Base-by-base conservation (phyloP, 2,888 invertebrate genomes). In the Myathropa florea region DNA sequence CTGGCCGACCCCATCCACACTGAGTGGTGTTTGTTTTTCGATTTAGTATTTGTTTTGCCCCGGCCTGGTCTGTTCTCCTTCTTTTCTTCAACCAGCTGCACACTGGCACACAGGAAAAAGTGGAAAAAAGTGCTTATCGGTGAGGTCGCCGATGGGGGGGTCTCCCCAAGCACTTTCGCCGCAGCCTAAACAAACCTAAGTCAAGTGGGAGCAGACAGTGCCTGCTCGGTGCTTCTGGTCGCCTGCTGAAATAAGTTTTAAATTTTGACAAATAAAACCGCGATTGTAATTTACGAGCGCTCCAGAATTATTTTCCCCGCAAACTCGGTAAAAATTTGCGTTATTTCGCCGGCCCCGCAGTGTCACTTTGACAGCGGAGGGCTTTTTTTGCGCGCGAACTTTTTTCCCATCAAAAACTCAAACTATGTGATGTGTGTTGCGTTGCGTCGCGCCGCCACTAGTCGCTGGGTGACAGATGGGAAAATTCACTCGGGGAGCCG, bases 241-340 rank as follows among this genome's bases (percentile, higher is more conserved):
- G 90, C 92, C 92, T 91, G 91, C 89, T 92, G 89, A 91, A 92
- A 92, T 92, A 91, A 92, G 92, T 92, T 92, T 92, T 90, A 92
- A 92, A 91, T 92, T 92, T 92, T 92, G 92, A 92, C 92, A 92
- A 92, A 92, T 90, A 92, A 92, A 92, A 92, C 90, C 91, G 90
- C 91, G 91, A 90, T 91, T 90, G 88, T 91, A 90, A 92, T 91
- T 92, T 92, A 91, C 91, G 91, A 91, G 81, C 78, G 76, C 72
- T 67, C 63, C 26, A 21, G 28, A 71, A 68, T 61, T 73, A 65
- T 77, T 75, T 79, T 39, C 70, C 64, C 85, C 53, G 57, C 70
- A 65, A 72, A 70, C 73, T 61, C 53, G 70, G 68, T 72, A 46
- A 46, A 67, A 39, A 78, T 63, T 82, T 59, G 61, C 68, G 28